phyloP scores from a whole-genome alignment of 2,888 invertebrate species.

The Stenodema calcarata region DNA sequence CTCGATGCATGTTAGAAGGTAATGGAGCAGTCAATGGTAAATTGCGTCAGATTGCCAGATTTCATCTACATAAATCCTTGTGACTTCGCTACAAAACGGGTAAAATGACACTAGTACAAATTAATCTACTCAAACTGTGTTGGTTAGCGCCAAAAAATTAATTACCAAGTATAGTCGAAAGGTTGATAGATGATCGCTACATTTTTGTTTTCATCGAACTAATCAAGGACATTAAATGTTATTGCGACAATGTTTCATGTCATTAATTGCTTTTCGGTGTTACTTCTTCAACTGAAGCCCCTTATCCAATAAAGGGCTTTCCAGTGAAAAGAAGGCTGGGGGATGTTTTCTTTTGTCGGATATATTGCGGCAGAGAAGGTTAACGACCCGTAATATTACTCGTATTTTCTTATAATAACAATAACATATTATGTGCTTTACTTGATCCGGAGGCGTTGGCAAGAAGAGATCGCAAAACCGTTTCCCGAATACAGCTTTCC shows the following conservation, averaged over 20 bases:
- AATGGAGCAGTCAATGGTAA: no score
- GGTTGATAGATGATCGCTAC: no score
- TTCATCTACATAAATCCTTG: no score
- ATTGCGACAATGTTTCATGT: not conserved
- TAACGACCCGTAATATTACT: conserved; percentile 1
- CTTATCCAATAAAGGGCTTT: not conserved
- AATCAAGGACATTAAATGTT: no score
- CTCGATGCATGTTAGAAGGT: no score
- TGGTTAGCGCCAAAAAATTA: no score
- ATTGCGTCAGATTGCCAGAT: no score
- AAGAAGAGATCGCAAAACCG: conserved; percentile 6
- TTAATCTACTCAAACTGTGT: no score
- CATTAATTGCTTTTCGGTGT: not conserved
- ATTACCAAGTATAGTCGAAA: no score
- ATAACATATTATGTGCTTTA: not conserved
- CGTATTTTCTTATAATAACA: conserved; percentile 9
- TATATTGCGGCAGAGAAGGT: not conserved
- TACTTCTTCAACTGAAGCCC: not conserved
- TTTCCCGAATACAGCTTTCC: not conserved
- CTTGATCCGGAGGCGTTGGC: not conserved
- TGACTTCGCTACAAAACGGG: no score
- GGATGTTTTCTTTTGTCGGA: not conserved
- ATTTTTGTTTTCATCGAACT: no score
- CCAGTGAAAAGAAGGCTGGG: not conserved
- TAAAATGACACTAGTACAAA: no score